Evolutionary conservation across 2,888 invertebrate genomes (phyloP).

Genomic region (Morpho deidamia): DNA sequence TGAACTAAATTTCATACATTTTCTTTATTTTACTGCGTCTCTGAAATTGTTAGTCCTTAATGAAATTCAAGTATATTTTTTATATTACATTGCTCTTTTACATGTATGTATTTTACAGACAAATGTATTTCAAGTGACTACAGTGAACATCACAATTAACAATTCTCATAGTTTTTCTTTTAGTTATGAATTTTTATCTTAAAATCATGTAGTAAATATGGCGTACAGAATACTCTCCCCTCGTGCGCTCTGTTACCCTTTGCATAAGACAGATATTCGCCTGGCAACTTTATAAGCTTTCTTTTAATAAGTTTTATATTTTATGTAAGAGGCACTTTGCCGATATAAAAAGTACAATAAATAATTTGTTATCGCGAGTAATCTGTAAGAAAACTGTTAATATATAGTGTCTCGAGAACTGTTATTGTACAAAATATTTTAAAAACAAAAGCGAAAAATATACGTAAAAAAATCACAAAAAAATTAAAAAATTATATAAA

Average conservation of each 20-base stretch:
- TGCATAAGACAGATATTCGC: slow-evolving; percentile 37
- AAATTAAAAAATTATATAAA: slow-evolving; percentile 26
- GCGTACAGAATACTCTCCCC: slow-evolving; percentile 5
- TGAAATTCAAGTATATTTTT: too few species aligned
- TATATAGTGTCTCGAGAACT: slow-evolving; percentile 60
- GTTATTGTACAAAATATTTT: slow-evolving; percentile 48
- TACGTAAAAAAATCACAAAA: slow-evolving; percentile 33
- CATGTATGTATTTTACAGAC: too few species aligned
- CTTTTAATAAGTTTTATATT: slow-evolving; percentile 65
- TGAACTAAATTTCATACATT: too few species aligned
- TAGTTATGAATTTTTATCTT: too few species aligned
- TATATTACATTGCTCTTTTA: too few species aligned
- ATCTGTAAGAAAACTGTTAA: slow-evolving; percentile 69
- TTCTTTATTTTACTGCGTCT: too few species aligned
- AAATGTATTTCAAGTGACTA: too few species aligned
- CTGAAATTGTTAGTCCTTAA: too few species aligned
- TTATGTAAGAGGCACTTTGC: slow-evolving; percentile 65
- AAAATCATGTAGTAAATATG: too few species aligned
- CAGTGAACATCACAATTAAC: too few species aligned
- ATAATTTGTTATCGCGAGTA: slow-evolving; percentile 59
- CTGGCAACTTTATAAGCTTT: slow-evolving; percentile 52
- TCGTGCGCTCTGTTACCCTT: slow-evolving; percentile 29
- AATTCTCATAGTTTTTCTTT: too few species aligned
- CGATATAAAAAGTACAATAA: slow-evolving; percentile 69
- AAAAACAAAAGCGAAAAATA: slow-evolving; percentile 41